These are phyloP conservation scores for Macropodus opercularis DNA, from an alignment of 2,797 vertebrate species.

Conservation along the genomic window DNA sequence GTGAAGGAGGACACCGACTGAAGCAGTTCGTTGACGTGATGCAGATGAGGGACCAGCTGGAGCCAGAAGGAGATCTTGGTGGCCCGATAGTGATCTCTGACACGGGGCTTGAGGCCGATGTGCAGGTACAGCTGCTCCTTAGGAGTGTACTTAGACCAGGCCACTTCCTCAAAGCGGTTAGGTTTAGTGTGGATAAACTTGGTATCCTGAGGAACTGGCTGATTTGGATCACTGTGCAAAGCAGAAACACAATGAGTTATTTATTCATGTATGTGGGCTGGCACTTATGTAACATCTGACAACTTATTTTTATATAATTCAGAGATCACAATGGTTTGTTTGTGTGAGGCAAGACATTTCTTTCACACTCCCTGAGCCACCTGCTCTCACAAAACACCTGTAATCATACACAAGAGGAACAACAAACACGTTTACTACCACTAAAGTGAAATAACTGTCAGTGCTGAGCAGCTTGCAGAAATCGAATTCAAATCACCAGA, in stretches of 20 bases:
- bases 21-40: constrained; percentile 95
- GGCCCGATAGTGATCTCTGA: constrained; percentile 94
- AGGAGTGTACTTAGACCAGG: constrained; percentile 98
- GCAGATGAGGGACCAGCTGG: constrained; percentile 93
- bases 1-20: constrained; percentile 96
- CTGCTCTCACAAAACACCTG: constrained; percentile 10
- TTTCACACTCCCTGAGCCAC: constrained; percentile 8
- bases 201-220: constrained; percentile 96
- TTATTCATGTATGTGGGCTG: not conserved
- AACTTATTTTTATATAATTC: constrained; percentile 9
- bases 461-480: not conserved
- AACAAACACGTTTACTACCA: not conserved
- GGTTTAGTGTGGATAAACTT: constrained; percentile 99
- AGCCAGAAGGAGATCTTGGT: constrained; percentile 99
- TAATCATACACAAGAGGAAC: not conserved
- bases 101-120: constrained; percentile 94
- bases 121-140: constrained; percentile 97
- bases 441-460: not conserved
- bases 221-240: constrained; percentile 90
- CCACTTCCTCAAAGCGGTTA: constrained; percentile 98
- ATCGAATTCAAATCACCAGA: not conserved
- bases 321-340: constrained; percentile 12
- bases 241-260: constrained; percentile 2
- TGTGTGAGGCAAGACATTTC: constrained; percentile 6
- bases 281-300: not conserved